Evolutionary conservation across 1,140 invertebrate species (phyloP).

Genomic region (Aphidius gifuensis): DNA sequence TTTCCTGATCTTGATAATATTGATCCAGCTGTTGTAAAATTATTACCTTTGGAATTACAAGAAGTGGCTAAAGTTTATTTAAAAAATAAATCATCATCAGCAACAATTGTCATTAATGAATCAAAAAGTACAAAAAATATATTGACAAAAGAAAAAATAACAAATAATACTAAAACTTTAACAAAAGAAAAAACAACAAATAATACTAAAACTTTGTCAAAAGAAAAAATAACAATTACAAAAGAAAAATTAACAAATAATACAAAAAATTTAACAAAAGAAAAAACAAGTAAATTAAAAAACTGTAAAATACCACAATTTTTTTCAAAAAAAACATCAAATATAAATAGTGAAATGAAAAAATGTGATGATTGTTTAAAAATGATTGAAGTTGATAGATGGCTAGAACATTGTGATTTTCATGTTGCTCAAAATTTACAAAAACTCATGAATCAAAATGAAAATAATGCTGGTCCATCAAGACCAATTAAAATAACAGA

Average conservation of each 20-base stretch:
- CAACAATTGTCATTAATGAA: constrained; percentile 19
- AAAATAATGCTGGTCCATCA: background rate
- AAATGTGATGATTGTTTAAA: constrained; percentile 39
- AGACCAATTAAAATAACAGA: no score
- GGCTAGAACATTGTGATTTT: constrained; percentile 30
- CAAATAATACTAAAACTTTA: no score
- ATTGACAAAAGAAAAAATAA: constrained; percentile 14
- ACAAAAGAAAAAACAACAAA: background rate
- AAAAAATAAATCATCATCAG: constrained; percentile 27
- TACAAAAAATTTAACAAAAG: constrained; percentile 19
- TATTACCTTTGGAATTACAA: constrained; percentile 48
- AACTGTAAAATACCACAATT: constrained; percentile 33
- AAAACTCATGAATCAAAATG: constrained; percentile 49
- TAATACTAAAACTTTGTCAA: background rate
- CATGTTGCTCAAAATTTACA: constrained; percentile 69
- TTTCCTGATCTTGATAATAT: constrained; percentile 54
- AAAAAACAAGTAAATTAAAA: background rate
- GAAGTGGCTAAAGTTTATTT: constrained; percentile 41
- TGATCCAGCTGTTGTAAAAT: constrained; percentile 44
- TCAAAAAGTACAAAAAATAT: constrained; percentile 22
- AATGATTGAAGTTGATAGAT: constrained; percentile 8
- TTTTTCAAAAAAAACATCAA: constrained; percentile 34
- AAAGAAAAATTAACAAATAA: constrained; percentile 20
- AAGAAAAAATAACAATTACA: constrained; percentile 16
- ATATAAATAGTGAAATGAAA: background rate